These are phyloP conservation scores for Zaprionus nigranus DNA, from an alignment of 1,140 invertebrate genomes.

Conservation along the genomic window DNA sequence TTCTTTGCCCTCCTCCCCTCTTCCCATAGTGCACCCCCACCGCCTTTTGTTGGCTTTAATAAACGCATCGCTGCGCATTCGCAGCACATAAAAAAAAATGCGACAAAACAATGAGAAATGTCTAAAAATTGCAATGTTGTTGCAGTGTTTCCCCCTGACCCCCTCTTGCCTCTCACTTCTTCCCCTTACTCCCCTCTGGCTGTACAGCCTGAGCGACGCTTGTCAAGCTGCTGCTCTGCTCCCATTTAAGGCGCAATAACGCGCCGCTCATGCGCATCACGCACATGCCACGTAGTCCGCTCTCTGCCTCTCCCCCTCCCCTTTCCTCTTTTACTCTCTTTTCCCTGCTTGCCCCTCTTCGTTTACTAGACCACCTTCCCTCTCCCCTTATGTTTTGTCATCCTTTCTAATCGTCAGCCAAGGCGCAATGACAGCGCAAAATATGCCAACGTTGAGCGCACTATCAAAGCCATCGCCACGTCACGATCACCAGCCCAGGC, in stretches of 20 bases:
- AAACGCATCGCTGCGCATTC: slow-evolving; percentile 77
- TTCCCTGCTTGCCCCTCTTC: neutral
- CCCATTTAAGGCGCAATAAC: slow-evolving; percentile 81
- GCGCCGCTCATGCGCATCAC: slow-evolving; percentile 80
- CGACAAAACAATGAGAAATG: slow-evolving; percentile 71
- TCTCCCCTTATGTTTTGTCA: slow-evolving; percentile 40
- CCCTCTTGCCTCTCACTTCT: no score
- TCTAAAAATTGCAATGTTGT: slow-evolving; percentile 69
- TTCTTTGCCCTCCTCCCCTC: neutral
- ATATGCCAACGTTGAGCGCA: slow-evolving; percentile 57
- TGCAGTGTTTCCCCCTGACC: neutral
- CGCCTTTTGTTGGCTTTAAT: slow-evolving; percentile 59
- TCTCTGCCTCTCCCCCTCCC: slow-evolving; percentile 3
- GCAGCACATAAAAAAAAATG: slow-evolving; percentile 49
- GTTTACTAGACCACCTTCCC: neutral
- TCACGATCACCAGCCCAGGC: slow-evolving; percentile 51
- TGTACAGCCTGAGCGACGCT: slow-evolving; percentile 20
- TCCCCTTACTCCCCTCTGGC: neutral
- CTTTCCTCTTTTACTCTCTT: neutral
- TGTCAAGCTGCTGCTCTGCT: slow-evolving; percentile 58
- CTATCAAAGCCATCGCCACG: slow-evolving; percentile 67
- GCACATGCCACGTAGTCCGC: slow-evolving; percentile 55
- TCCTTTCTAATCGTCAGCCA: slow-evolving; percentile 60
- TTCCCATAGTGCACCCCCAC: slow-evolving; percentile 63
- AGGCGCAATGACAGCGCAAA: slow-evolving; percentile 49